phyloP scores from a whole-genome alignment of 2,888 invertebrate genomes.

The Drosophila ustulata region DNA sequence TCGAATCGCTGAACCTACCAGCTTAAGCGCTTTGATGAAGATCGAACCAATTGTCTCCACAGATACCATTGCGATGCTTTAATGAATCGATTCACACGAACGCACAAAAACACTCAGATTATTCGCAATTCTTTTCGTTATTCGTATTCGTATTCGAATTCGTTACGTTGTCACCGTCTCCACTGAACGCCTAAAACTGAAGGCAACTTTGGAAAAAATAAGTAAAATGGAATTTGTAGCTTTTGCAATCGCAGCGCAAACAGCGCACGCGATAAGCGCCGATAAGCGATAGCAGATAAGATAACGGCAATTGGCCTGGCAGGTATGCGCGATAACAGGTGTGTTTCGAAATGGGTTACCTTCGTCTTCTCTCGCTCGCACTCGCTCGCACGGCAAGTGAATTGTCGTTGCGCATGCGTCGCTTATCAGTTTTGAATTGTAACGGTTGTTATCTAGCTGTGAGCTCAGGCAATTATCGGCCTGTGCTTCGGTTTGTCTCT shows the following conservation, averaged over 20 bases:
- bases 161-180: slow-evolving; percentile 70
- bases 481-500: slow-evolving; percentile 18
- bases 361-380: not conserved
- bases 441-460: slow-evolving; percentile 2
- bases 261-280: slow-evolving; percentile 49
- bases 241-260: slow-evolving; percentile 69
- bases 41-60: slow-evolving; percentile 93
- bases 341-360: slow-evolving; percentile 61
- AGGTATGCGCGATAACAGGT: slow-evolving; percentile 58
- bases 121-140: slow-evolving; percentile 6
- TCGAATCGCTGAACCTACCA: slow-evolving; percentile 86
- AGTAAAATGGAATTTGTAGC: slow-evolving; percentile 64
- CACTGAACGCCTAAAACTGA: slow-evolving; percentile 67
- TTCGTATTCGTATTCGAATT: slow-evolving; percentile 41
- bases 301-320: slow-evolving; percentile 6
- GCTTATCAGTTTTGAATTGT: slow-evolving; percentile 8
- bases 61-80: slow-evolving; percentile 89
- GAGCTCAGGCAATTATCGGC: slow-evolving; percentile 14
- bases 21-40: slow-evolving; percentile 92
- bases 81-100: slow-evolving; percentile 7
- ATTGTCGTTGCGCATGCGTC: slow-evolving; percentile 19
- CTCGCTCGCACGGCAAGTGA: not conserved
- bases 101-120: not conserved
- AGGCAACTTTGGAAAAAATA: slow-evolving; percentile 24
- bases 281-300: slow-evolving; percentile 27